Conservation (phyloP, 2,888 invertebrate species). For the Chloroclystis v-ata region DNA sequence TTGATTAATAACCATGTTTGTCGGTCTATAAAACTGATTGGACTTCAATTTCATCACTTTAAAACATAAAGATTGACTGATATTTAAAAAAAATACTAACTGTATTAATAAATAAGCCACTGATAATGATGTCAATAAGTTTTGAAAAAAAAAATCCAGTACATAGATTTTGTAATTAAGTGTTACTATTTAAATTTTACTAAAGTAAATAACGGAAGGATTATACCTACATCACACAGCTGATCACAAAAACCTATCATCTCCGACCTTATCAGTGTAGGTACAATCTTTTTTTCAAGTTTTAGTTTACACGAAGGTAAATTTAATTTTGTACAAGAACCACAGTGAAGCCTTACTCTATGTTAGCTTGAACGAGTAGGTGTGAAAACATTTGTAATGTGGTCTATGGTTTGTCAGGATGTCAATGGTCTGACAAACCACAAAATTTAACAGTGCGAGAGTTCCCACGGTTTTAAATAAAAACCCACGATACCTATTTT, state of each 20-base stretch:
- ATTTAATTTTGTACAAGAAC: conserved; percentile 15
- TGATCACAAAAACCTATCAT: too few species aligned
- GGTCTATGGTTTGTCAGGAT: conserved; percentile 11
- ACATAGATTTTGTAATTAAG: too few species aligned
- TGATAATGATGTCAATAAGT: too few species aligned
- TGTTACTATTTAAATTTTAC: too few species aligned
- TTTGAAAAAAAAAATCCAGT: too few species aligned
- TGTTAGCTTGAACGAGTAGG: conserved; percentile 11
- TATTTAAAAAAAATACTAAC: too few species aligned
- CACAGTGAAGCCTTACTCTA: conserved; percentile 18
- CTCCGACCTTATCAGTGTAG: too few species aligned
- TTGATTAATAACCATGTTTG: conserved; percentile 11
- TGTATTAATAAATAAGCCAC: too few species aligned
- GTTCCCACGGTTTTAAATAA: conserved; percentile 9
- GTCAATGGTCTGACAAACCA: background rate
- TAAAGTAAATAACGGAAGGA: too few species aligned
- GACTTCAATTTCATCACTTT: background rate
- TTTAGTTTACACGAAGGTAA: background rate
- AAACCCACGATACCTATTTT: background rate
- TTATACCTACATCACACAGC: too few species aligned
- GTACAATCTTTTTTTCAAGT: too few species aligned
- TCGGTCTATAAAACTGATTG: conserved; percentile 6
- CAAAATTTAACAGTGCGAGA: background rate
- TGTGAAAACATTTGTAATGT: conserved; percentile 22
- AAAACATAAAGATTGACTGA: too few species aligned